Base-by-base conservation (phyloP, 2,888 invertebrate species). In the Tetropium fuscum region DNA sequence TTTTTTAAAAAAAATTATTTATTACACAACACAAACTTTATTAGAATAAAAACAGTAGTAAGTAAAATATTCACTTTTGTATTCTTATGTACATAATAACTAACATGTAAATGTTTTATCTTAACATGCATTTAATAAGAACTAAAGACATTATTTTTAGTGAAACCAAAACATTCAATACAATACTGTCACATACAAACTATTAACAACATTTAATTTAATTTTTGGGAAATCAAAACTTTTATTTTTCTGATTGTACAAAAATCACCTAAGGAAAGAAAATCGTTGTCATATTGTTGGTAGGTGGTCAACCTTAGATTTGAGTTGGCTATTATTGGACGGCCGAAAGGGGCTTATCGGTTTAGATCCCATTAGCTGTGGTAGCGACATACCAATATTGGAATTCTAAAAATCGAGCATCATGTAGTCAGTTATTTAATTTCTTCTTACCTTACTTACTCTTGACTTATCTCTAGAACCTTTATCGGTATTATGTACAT, bases 221-320 rank as follows among this genome's bases (percentile, higher is more conserved):
- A n/a, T n/a, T n/a, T n/a, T n/a, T n/a, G n/a, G n/a, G n/a, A n/a
- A n/a, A n/a, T n/a, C n/a, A n/a, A n/a, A n/a, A n/a, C n/a, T n/a
- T n/a, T n/a, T n/a, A n/a, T n/a, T n/a, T 2, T 22, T 43, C 19
- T 38, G 22, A 34, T 41, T n/a, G 3, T 19, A 43, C 32, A 25
- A 40, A 32, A 54, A 53, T 69, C 68, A 74, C 64, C 71, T 74
- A 60, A 80, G 77, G 65, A 79, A 75, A 40, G 78, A 76, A 67
- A 80, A 75, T 71, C 77, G 82, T 72, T 80, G 86, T 88, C 90
- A 91, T 79, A 92, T 92, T 73, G 90, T 91, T 60, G 92, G 92
- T 66, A 92, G 83, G 80, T 90, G 91, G 65, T 88, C 87, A 54
- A 90, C 86, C 66, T 86, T 84, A 72, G 73, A 81, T 75, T 68